These are phyloP conservation scores for Entomobrya proxima DNA, from an alignment of 2,888 invertebrate genomes.

Conservation along the genomic window DNA sequence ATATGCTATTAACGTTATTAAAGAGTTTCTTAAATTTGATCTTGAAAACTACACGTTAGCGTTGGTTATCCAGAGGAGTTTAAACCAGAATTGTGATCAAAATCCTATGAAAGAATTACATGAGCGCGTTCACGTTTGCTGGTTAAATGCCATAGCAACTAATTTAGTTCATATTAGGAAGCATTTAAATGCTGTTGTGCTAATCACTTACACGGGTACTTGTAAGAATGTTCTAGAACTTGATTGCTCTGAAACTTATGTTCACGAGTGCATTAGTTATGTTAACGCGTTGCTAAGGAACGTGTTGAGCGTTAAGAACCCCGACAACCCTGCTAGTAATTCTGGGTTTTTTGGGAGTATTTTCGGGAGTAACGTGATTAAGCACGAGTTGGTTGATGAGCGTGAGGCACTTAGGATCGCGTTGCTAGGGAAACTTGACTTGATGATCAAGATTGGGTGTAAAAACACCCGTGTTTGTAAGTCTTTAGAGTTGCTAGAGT, in stretches of 20 bases:
- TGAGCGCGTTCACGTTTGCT: not conserved
- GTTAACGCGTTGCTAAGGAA: not conserved
- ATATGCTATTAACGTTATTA: not conserved
- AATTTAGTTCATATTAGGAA: not conserved
- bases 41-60: conserved; percentile 33
- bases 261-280: conserved; percentile 27
- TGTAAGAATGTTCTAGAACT: conserved; percentile 38
- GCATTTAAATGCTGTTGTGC: conserved; percentile 36
- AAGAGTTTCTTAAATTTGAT: conserved; percentile 18
- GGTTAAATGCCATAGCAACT: not conserved
- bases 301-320: not conserved
- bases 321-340: not conserved
- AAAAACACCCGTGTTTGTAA: not conserved
- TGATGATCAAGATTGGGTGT: not conserved
- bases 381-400: conserved; percentile 15
- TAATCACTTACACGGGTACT: conserved; percentile 48
- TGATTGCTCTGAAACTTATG: not conserved
- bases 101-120: not conserved
- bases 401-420: conserved; percentile 22
- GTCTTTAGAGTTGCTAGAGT: not conserved
- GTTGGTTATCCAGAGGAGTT: not conserved
- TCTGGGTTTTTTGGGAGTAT: conserved; percentile 35
- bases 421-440: conserved; percentile 14
- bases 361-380: conserved; percentile 21
- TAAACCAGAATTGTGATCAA: not conserved